Percentiles rank a stretch among this genome's conserved stretches.
Evolutionary conservation across 2,113 vertebrate genomes (phyloP).

Genomic region (Paracanthobrama guichenoti): DNA sequence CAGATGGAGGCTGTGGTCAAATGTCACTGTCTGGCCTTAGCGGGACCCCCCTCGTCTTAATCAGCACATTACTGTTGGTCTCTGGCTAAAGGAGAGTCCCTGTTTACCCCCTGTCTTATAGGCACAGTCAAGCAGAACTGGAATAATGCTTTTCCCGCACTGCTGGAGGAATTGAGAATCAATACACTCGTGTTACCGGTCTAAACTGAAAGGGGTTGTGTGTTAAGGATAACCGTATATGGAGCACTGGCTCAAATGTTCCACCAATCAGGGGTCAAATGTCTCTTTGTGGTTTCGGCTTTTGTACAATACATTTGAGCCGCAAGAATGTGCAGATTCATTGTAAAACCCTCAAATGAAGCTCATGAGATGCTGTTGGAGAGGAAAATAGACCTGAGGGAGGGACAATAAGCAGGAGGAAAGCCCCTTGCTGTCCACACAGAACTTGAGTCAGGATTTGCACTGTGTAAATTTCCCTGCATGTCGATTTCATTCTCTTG

Average conservation of each 20-base stretch:
- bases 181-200: conserved; percentile 45
- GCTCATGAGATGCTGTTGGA: not conserved
- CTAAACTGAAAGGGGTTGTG: conserved; percentile 30
- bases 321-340: conserved; percentile 37
- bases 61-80: conserved; percentile 25
- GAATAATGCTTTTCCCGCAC: conserved; percentile 46
- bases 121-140: conserved; percentile 52
- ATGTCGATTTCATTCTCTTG: not conserved
- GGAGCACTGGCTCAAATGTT: conserved; percentile 7
- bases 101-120: conserved; percentile 37
- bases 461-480: conserved; percentile 2
- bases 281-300: not conserved
- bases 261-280: not conserved
- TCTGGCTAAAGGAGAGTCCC: conserved; percentile 36
- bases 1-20: not conserved
- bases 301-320: not conserved
- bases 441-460: conserved; percentile 29
- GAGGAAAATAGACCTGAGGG: conserved; percentile 12
- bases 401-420: conserved; percentile 9
- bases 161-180: conserved; percentile 49
- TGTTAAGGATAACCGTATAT: conserved; percentile 23
- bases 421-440: conserved; percentile 17
- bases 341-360: conserved; percentile 4
- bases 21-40: conserved; percentile 37
- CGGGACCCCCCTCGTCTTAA: conserved; percentile 24